Evolutionary conservation across 2,888 invertebrate species (phyloP).

Genomic region (Agrotis exclamationis): DNA sequence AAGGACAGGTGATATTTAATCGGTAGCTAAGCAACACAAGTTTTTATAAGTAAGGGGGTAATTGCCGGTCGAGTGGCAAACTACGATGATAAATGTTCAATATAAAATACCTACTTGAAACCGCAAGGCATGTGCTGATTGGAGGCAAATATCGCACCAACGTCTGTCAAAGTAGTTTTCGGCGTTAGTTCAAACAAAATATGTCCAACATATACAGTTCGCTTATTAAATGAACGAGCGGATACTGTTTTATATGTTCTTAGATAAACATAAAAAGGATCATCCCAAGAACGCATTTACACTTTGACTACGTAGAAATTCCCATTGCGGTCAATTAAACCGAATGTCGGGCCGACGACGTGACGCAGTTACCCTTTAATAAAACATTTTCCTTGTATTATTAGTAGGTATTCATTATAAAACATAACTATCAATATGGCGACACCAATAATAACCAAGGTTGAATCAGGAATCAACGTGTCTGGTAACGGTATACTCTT

Average conservation of each 20-base stretch:
- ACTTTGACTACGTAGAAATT: conserved; percentile 42
- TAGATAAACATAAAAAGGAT: conserved; percentile 6
- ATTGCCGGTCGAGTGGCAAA: neutral
- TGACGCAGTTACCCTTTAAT: conserved; percentile 50
- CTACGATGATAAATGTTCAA: conserved; percentile 10
- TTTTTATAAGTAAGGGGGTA: too few species aligned
- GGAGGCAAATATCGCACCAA: neutral
- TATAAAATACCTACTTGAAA: neutral
- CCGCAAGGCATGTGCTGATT: conserved; percentile 1
- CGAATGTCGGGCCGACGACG: conserved; percentile 20
- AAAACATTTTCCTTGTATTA: conserved; percentile 57
- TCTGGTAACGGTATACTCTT: conserved; percentile 57
- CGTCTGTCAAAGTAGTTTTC: conserved; percentile 11
- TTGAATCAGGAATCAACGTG: conserved; percentile 40
- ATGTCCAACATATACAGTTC: neutral
- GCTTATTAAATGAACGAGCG: neutral
- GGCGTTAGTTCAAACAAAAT: neutral
- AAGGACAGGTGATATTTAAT: too few species aligned
- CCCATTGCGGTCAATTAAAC: conserved; percentile 54
- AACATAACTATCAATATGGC: conserved; percentile 21
- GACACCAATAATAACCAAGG: conserved; percentile 29
- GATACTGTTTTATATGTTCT: neutral
- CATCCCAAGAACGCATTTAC: conserved; percentile 23
- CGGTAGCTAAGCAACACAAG: too few species aligned
- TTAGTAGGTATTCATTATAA: conserved; percentile 35